Base-by-base conservation (phyloP, 1,140 invertebrate genomes). In the Acromyrmex heyeri region DNA sequence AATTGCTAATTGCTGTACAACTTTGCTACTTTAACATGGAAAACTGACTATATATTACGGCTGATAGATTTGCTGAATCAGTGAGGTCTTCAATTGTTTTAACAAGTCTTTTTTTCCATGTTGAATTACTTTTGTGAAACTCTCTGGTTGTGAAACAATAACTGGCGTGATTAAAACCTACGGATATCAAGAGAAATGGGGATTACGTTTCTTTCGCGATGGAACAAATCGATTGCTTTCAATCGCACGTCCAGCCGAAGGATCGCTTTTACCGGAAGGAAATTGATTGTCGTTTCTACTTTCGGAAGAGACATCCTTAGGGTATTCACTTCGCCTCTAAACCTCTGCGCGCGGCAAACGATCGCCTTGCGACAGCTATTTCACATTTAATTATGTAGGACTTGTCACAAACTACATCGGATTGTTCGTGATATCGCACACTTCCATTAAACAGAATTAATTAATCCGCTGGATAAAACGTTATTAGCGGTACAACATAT, bases 361-460 rank as follows among this genome's bases (percentile, higher is more conserved):
- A 67, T 38, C n/a, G 38, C 16, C 65, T 24, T 38, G 65, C 27
- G 38, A 67, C 65, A 38, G 8, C 30, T 69, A 55, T 67, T 69
- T 55, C n/a, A 48, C 30, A 38, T 69, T 55, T 79, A 79, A 73
- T 73, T 55, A 73, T 55, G 18, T 55, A n/a, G 16, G 48, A 12
- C 70, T 55, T 12, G 44, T 53, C 27, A 50, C 24, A 24, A 73
- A 10, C 16, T 14, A 18, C 10, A 24, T 38, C 21, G 38, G 57
- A 77, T 62, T 62, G 30, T 44, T 76, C n/a, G 16, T 34, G 34
- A 77, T 24, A 77, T 62, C 61, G 27, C 76, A 12, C 12, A 14
- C 48, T 67, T 10, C 4, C 48, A 53, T 69, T 69, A 27, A 34
- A 69, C 30, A 34, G 75, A 69, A 53, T 79, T 69, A 79, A 79